phyloP scores from a whole-genome alignment of 2,113 vertebrate genomes.

The Cryptotis parvus region DNA sequence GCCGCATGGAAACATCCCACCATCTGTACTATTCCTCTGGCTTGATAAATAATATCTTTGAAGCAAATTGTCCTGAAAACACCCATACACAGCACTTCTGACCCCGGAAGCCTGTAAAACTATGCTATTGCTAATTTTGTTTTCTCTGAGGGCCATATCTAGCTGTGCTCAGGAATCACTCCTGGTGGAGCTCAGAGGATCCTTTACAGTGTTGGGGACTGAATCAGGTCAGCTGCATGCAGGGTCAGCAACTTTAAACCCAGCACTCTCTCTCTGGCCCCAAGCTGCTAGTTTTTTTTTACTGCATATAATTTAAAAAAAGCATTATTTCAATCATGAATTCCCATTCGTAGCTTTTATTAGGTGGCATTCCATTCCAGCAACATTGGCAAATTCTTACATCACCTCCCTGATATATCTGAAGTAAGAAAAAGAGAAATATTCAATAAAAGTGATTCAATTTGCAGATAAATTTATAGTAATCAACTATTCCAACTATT shows the following conservation, averaged over 20 bases:
- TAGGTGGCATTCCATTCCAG: constrained; percentile 8
- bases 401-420: neutral
- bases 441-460: constrained; percentile 50
- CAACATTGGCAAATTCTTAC: neutral
- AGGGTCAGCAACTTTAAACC: no score
- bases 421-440: neutral
- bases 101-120: no score
- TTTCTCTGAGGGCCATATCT: no score
- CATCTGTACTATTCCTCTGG: no score
- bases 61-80: constrained; percentile 22
- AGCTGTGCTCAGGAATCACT: no score
- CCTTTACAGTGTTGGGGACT: no score
- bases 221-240: no score
- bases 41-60: constrained; percentile 4
- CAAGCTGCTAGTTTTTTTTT: constrained; percentile 31
- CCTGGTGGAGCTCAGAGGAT: no score
- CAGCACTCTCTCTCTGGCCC: no score
- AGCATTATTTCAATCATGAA: neutral
- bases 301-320: neutral
- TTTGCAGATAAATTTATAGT: constrained; percentile 37
- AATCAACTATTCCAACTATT: neutral
- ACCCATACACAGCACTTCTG: neutral
- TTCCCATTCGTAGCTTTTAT: neutral
- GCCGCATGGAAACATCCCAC: no score
- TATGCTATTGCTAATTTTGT: no score